Base-by-base conservation (phyloP, 1,140 invertebrate species). In the Oedothorax gibbosus region DNA sequence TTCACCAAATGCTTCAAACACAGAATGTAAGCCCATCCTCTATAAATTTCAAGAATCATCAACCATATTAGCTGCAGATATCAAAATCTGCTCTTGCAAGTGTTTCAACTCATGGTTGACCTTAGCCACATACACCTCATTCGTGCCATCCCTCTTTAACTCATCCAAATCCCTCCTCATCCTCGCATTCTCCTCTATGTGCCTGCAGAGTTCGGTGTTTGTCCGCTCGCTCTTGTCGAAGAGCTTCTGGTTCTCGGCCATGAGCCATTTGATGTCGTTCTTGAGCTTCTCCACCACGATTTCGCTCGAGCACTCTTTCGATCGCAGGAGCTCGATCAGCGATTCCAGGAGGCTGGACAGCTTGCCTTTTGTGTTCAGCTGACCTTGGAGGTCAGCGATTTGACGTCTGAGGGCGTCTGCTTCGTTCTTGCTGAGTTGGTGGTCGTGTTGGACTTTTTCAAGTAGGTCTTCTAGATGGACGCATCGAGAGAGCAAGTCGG, bases 41-140 rank as follows among this genome's bases (percentile, higher is more conserved):
- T 35, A 35, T 1, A 35, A 35, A 35, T 35, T 7, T 75, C 56
- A 75, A 75, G 15, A 15, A 77, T 54, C 77, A 68, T 79, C 68
- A 9, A 79, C 21, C 35, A 65, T 71, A 7, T 49, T 57, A 21
- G 65, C 51, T 14, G 50, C 66, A 69, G 77, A 81, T 71, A 62
- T 60, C 20, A 62, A 62, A 35, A 84, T 65, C n/a, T 84, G 81
- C 50, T 54, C 4, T 6, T 72, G 71, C 35, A 84, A 56, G 68
- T 84, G 81, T 7, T 68, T 84, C 15, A 84, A 9, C 15, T 84
- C 71, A 66, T 84, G 75, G 51, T 75, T 76, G 0, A 84, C 81
- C 57, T 84, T 84, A 9, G 81, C 81, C 14, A 75, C 81, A 68
- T 76, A 84, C 21, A 56, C 66, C 20, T 84, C 72, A 76, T 84